phyloP scores from a whole-genome alignment of 2,797 vertebrate genomes.

The Melanotaenia boesemani region DNA sequence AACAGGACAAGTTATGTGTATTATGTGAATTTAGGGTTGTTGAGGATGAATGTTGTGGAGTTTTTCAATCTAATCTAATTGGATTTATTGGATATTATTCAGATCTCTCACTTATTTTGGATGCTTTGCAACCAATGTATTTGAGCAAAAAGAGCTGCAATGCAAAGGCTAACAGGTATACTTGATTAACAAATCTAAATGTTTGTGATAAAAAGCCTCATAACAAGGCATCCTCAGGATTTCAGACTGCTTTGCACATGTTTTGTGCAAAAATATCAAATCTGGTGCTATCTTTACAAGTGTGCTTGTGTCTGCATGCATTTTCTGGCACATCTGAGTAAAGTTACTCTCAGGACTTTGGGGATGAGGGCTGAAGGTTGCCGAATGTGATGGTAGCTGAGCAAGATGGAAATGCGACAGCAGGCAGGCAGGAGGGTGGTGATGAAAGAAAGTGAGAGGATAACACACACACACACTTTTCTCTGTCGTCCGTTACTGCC shows the following conservation, averaged over 20 bases:
- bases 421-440: conserved; percentile 36
- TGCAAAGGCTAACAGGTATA: not conserved
- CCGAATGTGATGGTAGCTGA: conserved; percentile 62
- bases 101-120: not conserved
- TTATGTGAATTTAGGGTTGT: too few species aligned
- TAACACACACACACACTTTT: conserved; percentile 44
- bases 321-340: conserved; percentile 20
- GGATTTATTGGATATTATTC: not conserved
- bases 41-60: too few species aligned
- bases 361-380: conserved; percentile 25
- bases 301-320: conserved; percentile 1
- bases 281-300: not conserved
- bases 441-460: conserved; percentile 70
- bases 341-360: conserved; percentile 19
- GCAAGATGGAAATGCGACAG: conserved; percentile 47
- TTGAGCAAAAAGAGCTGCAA: not conserved
- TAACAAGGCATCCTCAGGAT: not conserved
- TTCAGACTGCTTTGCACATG: not conserved
- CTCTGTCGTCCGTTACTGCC: conserved; percentile 73
- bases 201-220: not conserved
- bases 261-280: not conserved
- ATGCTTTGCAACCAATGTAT: not conserved
- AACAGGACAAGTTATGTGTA: too few species aligned
- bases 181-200: not conserved
- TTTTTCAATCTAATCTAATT: too few species aligned